Percentiles rank a stretch among this genome's conserved stretches.
phyloP scores from a whole-genome alignment of 2,797 vertebrate genomes.

The Brachyrhaphis roseni region DNA sequence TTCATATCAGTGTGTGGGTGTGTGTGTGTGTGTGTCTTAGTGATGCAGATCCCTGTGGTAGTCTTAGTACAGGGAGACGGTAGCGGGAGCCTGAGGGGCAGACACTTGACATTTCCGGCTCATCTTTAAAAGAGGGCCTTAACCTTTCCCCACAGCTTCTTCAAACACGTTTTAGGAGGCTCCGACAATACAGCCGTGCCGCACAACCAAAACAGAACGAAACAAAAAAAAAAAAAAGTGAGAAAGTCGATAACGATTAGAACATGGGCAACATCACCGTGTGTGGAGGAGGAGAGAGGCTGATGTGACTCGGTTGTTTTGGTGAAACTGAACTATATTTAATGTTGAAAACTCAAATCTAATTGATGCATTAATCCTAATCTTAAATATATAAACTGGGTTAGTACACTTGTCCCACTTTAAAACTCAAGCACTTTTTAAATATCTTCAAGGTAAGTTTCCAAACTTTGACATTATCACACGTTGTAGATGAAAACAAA shows the following conservation, averaged over 20 bases:
- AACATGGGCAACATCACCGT: slow-evolving; percentile 4
- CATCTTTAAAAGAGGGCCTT: slow-evolving; percentile 81
- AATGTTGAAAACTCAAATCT: not conserved
- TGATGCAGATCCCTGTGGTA: slow-evolving; percentile 58
- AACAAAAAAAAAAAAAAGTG: slow-evolving; percentile 25
- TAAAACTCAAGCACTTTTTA: no score
- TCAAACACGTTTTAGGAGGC: slow-evolving; percentile 71
- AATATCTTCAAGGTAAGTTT: no score
- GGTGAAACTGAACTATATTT: not conserved
- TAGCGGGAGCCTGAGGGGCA: slow-evolving; percentile 68
- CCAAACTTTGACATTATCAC: no score
- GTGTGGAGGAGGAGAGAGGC: not conserved
- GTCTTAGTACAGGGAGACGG: slow-evolving; percentile 60
- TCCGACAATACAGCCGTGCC: slow-evolving; percentile 49
- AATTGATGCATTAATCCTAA: not conserved
- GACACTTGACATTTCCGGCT: slow-evolving; percentile 81
- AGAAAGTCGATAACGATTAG: slow-evolving; percentile 38
- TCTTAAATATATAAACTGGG: not conserved
- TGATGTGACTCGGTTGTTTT: not conserved
- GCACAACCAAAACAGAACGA: slow-evolving; percentile 33
- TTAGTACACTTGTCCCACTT: no score
- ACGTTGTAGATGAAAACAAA: no score
- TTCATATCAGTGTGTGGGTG: slow-evolving; percentile 50
- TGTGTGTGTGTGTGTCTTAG: slow-evolving; percentile 32
- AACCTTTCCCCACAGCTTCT: slow-evolving; percentile 76